phyloP scores from a whole-genome alignment of 2,113 vertebrate genomes.

The Tylochromis polylepis region DNA sequence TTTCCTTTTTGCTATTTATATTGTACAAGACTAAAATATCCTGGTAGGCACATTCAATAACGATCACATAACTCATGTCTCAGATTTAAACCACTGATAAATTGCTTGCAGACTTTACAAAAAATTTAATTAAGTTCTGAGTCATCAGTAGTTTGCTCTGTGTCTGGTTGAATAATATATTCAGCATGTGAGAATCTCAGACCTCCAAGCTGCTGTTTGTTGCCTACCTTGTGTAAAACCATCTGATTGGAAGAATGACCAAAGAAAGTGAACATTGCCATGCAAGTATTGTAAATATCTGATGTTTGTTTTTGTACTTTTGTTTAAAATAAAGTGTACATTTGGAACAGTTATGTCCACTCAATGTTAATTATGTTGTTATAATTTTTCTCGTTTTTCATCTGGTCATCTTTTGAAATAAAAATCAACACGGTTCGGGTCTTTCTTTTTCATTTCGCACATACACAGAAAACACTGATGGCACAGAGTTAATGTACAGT shows the following conservation, averaged over 20 bases:
- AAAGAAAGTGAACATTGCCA: constrained; percentile 84
- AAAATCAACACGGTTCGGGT: neutral
- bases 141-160: constrained; percentile 38
- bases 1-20: constrained; percentile 73
- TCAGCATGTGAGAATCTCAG: constrained; percentile 53
- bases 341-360: constrained; percentile 67
- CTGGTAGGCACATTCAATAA: constrained; percentile 38
- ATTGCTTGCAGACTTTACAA: constrained; percentile 51
- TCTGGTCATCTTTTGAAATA: constrained; percentile 2
- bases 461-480: neutral
- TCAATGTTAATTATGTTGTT: constrained; percentile 22
- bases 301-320: constrained; percentile 85
- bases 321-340: constrained; percentile 95
- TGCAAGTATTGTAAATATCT: constrained; percentile 93
- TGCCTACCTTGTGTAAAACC: constrained; percentile 47
- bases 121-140: constrained; percentile 26
- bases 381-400: neutral
- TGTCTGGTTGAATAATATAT: constrained; percentile 48
- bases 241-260: constrained; percentile 87
- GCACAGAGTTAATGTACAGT: neutral
- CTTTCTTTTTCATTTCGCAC: neutral
- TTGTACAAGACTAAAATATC: constrained; percentile 48
- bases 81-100: constrained; percentile 25
- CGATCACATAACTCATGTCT: constrained; percentile 10
- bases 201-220: constrained; percentile 46